Conservation (phyloP, 2,113 vertebrate species). For the Bostrychus sinensis region DNA sequence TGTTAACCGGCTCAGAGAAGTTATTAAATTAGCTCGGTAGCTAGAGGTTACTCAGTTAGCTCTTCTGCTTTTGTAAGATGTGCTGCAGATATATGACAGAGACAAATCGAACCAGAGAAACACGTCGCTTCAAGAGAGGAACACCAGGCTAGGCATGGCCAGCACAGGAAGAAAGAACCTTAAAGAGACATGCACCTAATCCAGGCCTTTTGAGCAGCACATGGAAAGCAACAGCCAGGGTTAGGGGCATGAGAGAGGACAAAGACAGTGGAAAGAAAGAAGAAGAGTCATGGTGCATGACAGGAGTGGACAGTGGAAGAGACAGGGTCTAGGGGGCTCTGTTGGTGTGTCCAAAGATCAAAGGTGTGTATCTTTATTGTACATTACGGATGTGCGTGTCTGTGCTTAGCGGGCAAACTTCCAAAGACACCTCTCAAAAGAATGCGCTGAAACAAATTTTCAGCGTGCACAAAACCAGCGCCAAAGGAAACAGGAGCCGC, state of each 20-base stretch:
- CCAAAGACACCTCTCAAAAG: conserved; percentile 48
- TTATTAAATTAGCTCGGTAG: no score
- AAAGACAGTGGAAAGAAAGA: conserved; percentile 43
- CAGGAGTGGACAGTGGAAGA: conserved; percentile 39
- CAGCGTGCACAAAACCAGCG: conserved; percentile 23
- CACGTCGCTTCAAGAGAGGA: no score
- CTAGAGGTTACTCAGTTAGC: no score
- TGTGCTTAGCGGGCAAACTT: conserved; percentile 20
- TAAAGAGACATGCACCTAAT: no score
- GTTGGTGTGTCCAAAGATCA: conserved; percentile 53
- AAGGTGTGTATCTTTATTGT: conserved; percentile 40
- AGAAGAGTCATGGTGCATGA: conserved; percentile 25
- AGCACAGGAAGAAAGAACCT: no score
- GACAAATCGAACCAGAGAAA: no score
- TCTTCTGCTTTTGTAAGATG: no score
- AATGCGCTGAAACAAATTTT: conserved; percentile 31
- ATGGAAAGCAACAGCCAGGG: conserved; percentile 25
- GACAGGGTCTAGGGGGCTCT: conserved; percentile 17
- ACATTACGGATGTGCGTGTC: conserved; percentile 22
- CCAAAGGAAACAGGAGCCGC: conserved; percentile 43
- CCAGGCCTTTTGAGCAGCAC: no score
- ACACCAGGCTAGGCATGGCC: no score
- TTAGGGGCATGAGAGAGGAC: conserved; percentile 36
- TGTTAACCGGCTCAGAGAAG: no score
- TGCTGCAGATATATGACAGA: no score